Evolutionary conservation across 2,888 invertebrate species (phyloP), one percentile per base, ranked within the genome.

Genomic region (Agelastica alni): DNA sequence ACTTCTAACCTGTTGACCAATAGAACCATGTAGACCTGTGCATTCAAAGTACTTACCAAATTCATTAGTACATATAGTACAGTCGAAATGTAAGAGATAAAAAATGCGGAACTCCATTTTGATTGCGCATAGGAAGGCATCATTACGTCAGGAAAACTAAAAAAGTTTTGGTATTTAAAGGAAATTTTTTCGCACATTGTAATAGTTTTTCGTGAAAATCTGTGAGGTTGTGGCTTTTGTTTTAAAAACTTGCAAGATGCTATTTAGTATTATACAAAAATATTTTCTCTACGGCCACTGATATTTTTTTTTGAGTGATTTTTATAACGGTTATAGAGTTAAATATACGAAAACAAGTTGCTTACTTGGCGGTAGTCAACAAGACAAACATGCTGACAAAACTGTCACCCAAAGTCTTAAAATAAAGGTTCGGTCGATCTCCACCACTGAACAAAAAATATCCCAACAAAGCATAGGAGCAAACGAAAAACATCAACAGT

Each of bases 321-420:
- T 13, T 10, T 2, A 31, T 30, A 47, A 28, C 13, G 7, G 16
- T 41, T 1, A 60, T 48, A 17, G 3, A 32, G 46, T 10, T 22
- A 12, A 41, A 13, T 9, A 7, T 12, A 45, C 6, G 14, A 13
- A 14, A 18, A 14, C 1, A 51, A 32, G 17, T n/a, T 56, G 82
- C 89, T 84, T 79, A 93, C 92, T 94, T 94, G 54, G 93, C 93
- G 7, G 93, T 93, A 1, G 93, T 93, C n/a, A 93, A 80, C 49
- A 94, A 81, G 26, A 94, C 91, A 75, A 93, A 93, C 79, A 94
- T 85, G 69, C 89, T 92, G 69, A 93, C 89, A 75, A 93, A 93
- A 60, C 91, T 91, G 71, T 89, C 86, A 64, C 87, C 85, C 47
- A 93, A 79, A 0, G 91, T 88, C 61, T 79, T 79, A 73, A 94